Evolutionary conservation across 1,140 invertebrate species (phyloP).

Genomic region (Drosophila chauvacae): DNA sequence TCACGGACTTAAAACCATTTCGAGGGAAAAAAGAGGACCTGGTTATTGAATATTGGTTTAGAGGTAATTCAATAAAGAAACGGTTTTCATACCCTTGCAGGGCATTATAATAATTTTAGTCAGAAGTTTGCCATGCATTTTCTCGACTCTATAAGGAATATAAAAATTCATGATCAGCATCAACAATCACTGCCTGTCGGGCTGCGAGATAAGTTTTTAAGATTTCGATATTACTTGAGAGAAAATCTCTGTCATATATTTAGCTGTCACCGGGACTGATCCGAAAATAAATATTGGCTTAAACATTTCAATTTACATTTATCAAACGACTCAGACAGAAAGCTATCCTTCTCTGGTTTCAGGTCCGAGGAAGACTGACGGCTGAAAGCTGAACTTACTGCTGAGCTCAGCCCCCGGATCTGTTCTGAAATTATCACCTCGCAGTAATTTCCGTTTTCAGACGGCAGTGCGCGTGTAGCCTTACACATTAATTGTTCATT

Average conservation of each 20-base stretch:
- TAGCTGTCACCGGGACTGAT: too few relatives aligned
- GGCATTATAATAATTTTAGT: background rate
- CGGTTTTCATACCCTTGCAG: background rate
- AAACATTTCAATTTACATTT: background rate
- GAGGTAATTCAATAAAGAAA: background rate
- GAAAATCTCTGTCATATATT: too few relatives aligned
- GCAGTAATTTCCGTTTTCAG: background rate
- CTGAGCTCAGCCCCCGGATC: background rate
- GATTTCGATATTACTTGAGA: too few relatives aligned
- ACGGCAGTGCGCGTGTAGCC: background rate
- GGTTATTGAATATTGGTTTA: conserved; percentile 12
- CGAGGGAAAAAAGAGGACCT: conserved; percentile 30
- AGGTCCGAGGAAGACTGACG: background rate
- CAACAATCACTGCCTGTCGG: too few relatives aligned
- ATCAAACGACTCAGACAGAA: background rate
- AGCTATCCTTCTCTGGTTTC: background rate
- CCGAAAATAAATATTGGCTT: too few relatives aligned
- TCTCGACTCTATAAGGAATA: too few relatives aligned
- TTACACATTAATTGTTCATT: conserved; percentile 7
- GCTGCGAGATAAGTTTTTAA: too few relatives aligned
- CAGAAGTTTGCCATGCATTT: too few relatives aligned
- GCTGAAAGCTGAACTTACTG: background rate
- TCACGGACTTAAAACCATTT: conserved; percentile 15
- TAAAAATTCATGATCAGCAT: too few relatives aligned
- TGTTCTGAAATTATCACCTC: background rate